Base-by-base conservation (phyloP, 1,140 invertebrate genomes). In the Vanessa tameamea region DNA sequence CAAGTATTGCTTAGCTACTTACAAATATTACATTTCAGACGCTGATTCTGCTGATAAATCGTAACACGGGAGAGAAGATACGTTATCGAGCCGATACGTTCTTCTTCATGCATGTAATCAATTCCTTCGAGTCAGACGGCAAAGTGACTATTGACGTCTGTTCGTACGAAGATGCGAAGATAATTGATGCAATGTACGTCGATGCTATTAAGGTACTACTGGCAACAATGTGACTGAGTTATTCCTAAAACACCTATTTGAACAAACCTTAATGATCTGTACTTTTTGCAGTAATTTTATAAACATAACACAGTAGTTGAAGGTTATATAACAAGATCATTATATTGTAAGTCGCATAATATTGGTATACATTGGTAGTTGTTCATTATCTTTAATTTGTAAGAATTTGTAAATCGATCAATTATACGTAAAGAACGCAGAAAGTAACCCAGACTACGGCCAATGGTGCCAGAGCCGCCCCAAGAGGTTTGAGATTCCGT, bases 61-160 rank as follows among this genome's bases (percentile, higher is more conserved):
- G 96, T 26, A 79, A 93, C 64, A 95, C 93, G 43, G 96, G 96
- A 2, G 89, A 93, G 47, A 84, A 89, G 3, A 94, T 93, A 59
- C 95, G 94, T 51, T 96, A 95, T 83, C 82, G 95, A n/a, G 94
- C 96, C 0, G 95, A 97, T 69, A 90, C 95, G 0, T 96, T 98
- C 73, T 98, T 98, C 85, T 98, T 96, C 78, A 94, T 98, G 13
- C 98, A 99, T 83, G 96, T 97, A 31, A 97, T 98, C 59, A 99
- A 99, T 92, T 95, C 96, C 63, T 99, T 95, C 84, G 97, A 98
- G 83, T 92, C 93, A 61, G 94, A 96, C 51, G 93, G 94, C 37
- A 93, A 95, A 75, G 93, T 97, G 66, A 87, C 97, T 7, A 85
- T 98, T 1, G 97, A 98, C 84, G 94, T 98, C 43, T 97, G 97